Percentiles rank a stretch among this genome's conserved stretches.
Conservation (phyloP, 2,113 vertebrate genomes). For the Emydocephalus ijimae region DNA sequence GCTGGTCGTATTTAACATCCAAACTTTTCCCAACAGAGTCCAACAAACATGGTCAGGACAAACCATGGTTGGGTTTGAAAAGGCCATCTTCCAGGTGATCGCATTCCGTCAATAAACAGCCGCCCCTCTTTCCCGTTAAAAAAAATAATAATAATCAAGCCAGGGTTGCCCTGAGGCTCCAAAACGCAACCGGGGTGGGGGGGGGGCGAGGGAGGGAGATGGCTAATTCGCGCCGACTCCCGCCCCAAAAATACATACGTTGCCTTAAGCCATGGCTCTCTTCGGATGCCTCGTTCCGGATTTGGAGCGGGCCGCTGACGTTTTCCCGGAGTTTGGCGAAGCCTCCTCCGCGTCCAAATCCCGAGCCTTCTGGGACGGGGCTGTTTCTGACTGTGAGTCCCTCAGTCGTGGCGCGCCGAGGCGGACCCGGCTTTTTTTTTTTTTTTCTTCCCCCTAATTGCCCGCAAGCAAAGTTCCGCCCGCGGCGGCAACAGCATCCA, state of each 20-base stretch:
- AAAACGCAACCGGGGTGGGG: background rate
- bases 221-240: background rate
- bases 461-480: slow-evolving; percentile 55
- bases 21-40: too few relatives aligned
- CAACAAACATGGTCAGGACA: background rate
- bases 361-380: background rate
- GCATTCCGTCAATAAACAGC: background rate
- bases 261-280: background rate
- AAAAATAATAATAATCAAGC: too few relatives aligned
- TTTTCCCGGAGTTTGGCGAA: background rate
- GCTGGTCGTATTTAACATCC: background rate
- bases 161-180: background rate
- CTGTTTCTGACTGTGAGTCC: background rate
- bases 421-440: background rate
- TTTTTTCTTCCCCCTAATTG: background rate
- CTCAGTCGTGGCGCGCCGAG: slow-evolving; percentile 24
- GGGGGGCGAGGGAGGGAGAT: background rate
- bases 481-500: slow-evolving; percentile 45
- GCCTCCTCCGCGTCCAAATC: background rate
- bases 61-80: background rate
- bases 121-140: background rate
- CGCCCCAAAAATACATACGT: background rate
- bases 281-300: background rate
- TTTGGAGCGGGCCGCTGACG: background rate
- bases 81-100: background rate